Conservation (phyloP, 2,888 invertebrate species). For the Oxytorus armatus region DNA sequence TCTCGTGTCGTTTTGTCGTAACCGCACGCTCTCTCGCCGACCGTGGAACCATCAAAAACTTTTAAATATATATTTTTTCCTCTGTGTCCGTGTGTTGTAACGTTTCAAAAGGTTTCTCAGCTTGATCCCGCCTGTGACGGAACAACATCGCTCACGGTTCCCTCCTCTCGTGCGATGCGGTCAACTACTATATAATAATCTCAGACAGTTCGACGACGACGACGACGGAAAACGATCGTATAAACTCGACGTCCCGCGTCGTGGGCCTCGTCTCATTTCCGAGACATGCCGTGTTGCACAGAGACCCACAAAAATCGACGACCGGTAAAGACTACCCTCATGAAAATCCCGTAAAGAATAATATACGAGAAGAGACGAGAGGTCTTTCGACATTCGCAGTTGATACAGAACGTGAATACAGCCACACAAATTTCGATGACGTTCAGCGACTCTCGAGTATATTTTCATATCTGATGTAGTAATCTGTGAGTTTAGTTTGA, state of each 20-base stretch:
- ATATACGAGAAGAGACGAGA: conserved; percentile 49
- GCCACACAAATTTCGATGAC: conserved; percentile 6
- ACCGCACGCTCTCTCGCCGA: conserved; percentile 7
- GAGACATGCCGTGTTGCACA: conserved; percentile 3
- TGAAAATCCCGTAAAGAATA: too few species aligned
- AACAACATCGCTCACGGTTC: conserved; percentile 27
- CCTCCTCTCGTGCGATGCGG: conserved; percentile 22
- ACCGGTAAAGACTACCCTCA: conserved; percentile 43
- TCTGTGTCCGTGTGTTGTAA: too few species aligned
- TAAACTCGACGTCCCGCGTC: conserved; percentile 43
- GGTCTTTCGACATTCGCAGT: conserved; percentile 3
- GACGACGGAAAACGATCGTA: conserved; percentile 23
- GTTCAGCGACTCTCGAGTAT: neutral
- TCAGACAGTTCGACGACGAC: conserved; percentile 31
- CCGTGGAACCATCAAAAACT: too few species aligned
- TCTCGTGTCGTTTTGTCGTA: conserved; percentile 16
- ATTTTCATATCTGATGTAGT: neutral
- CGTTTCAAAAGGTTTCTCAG: neutral
- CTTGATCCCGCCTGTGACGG: conserved; percentile 48
- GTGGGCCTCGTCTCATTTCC: conserved; percentile 42
- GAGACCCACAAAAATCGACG: conserved; percentile 53
- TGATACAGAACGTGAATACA: conserved; percentile 13
- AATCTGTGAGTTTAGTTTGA: neutral
- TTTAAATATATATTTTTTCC: too few species aligned
- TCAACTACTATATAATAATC: conserved; percentile 16